Evolutionary conservation across 1,140 invertebrate species (phyloP).

Genomic region (Drosophila pallidifrons): DNA sequence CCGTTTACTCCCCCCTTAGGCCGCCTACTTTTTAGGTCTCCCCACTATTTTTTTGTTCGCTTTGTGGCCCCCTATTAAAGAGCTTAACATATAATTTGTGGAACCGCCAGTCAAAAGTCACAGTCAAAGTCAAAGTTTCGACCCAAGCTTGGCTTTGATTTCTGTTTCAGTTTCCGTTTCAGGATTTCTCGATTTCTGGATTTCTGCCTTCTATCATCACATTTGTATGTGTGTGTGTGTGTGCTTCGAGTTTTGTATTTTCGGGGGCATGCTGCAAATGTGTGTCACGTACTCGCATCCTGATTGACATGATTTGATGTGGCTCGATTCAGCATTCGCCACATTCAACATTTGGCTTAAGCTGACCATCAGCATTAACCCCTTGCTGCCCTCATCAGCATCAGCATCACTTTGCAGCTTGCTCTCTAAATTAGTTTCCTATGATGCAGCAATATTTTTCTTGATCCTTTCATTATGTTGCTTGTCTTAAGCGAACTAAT

Average conservation of each 20-base stretch:
- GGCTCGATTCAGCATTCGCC: constrained; percentile 22
- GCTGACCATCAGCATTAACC: constrained; percentile 25
- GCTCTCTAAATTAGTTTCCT: constrained; percentile 61
- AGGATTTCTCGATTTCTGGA: not conserved
- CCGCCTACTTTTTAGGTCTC: constrained; percentile 9
- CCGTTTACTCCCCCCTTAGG: not conserved
- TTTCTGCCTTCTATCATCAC: constrained; percentile 14
- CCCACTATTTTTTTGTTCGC: constrained; percentile 20
- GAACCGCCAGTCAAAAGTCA: constrained; percentile 43
- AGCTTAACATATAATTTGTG: constrained; percentile 64
- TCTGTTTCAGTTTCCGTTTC: constrained; percentile 6
- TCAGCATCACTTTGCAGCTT: constrained; percentile 30
- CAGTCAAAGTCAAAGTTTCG: constrained; percentile 27
- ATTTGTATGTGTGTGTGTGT: not conserved
- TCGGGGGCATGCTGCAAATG: constrained; percentile 47
- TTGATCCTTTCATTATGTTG: constrained; percentile 35
- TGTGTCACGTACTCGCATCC: constrained; percentile 71
- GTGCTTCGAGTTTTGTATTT: not conserved
- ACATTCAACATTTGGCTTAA: constrained; percentile 7
- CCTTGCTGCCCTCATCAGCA: constrained; percentile 21
- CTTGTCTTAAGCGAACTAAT: not conserved
- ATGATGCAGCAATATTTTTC: constrained; percentile 59
- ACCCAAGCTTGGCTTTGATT: constrained; percentile 17
- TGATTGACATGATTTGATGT: constrained; percentile 76
- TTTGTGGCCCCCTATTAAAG: constrained; percentile 52